Evolutionary conservation across 2,113 vertebrate species (phyloP).

Genomic region (Chinchilla lanigera): DNA sequence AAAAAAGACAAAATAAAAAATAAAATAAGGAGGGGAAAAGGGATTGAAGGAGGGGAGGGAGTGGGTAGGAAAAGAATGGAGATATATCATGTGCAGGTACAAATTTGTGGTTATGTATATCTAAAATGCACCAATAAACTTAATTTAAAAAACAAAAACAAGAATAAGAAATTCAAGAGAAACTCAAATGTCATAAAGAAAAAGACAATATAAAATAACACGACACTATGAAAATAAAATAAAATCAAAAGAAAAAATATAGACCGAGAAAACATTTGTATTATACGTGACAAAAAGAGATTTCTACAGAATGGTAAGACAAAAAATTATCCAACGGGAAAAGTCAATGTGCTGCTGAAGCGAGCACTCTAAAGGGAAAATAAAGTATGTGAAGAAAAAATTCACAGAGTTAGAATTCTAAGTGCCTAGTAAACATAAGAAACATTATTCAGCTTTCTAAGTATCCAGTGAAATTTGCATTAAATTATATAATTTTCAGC

Average conservation of each 20-base stretch:
- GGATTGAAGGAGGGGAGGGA: background rate
- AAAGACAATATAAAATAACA: background rate
- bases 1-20: no score
- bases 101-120: background rate
- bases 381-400: background rate
- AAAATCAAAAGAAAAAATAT: slow-evolving; percentile 8
- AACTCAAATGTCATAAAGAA: background rate
- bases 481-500: background rate
- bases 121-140: background rate
- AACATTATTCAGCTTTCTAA: background rate
- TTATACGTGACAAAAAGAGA: background rate
- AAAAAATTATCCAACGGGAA: background rate
- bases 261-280: background rate
- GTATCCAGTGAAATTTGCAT: background rate
- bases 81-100: background rate
- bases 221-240: background rate
- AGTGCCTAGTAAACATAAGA: background rate
- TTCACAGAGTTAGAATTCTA: background rate
- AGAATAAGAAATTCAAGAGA: background rate
- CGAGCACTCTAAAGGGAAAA: background rate
- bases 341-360: background rate
- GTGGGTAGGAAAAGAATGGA: background rate
- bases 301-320: background rate
- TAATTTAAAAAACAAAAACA: background rate
- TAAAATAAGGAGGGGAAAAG: background rate